Percentiles rank a stretch among this genome's conserved stretches.
Evolutionary conservation across 2,113 vertebrate species (phyloP).

Genomic region (Corythoichthys haematopterus): DNA sequence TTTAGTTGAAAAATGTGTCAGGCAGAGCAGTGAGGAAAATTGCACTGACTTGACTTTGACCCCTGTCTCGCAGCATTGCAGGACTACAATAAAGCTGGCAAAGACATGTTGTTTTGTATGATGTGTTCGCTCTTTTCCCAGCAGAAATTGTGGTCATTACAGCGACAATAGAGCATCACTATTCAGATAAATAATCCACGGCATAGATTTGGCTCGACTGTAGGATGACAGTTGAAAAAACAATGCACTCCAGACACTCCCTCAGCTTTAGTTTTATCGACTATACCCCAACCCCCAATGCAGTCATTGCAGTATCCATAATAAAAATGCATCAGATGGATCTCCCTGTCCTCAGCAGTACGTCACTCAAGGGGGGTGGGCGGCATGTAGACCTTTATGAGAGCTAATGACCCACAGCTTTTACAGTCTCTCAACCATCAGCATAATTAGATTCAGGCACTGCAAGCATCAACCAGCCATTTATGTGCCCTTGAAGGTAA

Average conservation of each 20-base stretch:
- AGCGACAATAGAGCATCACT: slow-evolving; percentile 18
- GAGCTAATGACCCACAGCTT: slow-evolving; percentile 69
- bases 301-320: slow-evolving; percentile 49
- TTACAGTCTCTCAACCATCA: slow-evolving; percentile 66
- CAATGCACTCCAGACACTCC: slow-evolving; percentile 54
- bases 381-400: slow-evolving; percentile 66
- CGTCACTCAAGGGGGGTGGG: slow-evolving; percentile 51
- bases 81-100: slow-evolving; percentile 9
- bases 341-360: slow-evolving; percentile 58
- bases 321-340: slow-evolving; percentile 68
- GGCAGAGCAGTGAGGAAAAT: slow-evolving; percentile 1
- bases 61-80: background rate
- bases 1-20: background rate
- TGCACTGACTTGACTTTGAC: slow-evolving; percentile 9
- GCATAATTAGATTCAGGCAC: slow-evolving; percentile 69
- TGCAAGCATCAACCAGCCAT: slow-evolving; percentile 48
- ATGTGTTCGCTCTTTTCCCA: slow-evolving; percentile 22
- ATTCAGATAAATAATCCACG: slow-evolving; percentile 41
- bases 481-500: slow-evolving; percentile 64
- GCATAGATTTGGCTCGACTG: slow-evolving; percentile 44
- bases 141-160: slow-evolving; percentile 20
- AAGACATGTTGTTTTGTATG: slow-evolving; percentile 26
- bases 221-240: slow-evolving; percentile 47
- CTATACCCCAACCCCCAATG: slow-evolving; percentile 30
- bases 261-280: slow-evolving; percentile 56